Conservation (phyloP, 2,888 invertebrate genomes). For the Monoplex corrugatus region DNA sequence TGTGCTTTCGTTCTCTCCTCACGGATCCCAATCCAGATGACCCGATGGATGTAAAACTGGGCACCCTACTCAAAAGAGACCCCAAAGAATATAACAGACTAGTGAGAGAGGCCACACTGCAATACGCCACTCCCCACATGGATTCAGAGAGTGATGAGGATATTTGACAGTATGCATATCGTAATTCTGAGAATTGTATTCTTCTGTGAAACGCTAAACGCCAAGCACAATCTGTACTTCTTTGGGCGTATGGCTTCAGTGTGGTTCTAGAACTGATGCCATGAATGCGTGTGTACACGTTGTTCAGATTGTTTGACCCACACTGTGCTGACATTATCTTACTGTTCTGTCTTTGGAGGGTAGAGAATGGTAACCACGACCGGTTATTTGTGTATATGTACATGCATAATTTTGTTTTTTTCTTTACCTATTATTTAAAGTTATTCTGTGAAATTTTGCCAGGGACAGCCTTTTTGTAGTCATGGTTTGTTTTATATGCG, state of each 20-base stretch:
- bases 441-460: not conserved
- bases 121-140: conserved; percentile 39
- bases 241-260: too few relatives aligned
- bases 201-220: not conserved
- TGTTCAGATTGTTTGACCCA: too few relatives aligned
- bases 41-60: conserved; percentile 99
- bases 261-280: too few relatives aligned
- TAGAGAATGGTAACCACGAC: too few relatives aligned
- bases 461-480: too few relatives aligned
- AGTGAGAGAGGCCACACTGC: conserved; percentile 52
- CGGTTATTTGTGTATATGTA: too few relatives aligned
- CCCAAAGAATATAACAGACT: conserved; percentile 12
- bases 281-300: too few relatives aligned
- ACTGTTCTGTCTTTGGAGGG: too few relatives aligned
- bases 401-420: too few relatives aligned
- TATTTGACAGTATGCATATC: not conserved
- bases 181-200: not conserved
- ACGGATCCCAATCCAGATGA: conserved; percentile 99
- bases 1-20: conserved; percentile 99
- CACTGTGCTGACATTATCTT: too few relatives aligned
- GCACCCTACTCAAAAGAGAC: conserved; percentile 99
- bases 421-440: not conserved
- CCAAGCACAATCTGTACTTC: not conserved
- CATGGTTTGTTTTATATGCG: too few relatives aligned
- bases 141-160: not conserved